Percentiles rank a stretch among this genome's conserved stretches.
Evolutionary conservation across 1,140 invertebrate species (phyloP).

Genomic region (Tetragnatha versicolor): DNA sequence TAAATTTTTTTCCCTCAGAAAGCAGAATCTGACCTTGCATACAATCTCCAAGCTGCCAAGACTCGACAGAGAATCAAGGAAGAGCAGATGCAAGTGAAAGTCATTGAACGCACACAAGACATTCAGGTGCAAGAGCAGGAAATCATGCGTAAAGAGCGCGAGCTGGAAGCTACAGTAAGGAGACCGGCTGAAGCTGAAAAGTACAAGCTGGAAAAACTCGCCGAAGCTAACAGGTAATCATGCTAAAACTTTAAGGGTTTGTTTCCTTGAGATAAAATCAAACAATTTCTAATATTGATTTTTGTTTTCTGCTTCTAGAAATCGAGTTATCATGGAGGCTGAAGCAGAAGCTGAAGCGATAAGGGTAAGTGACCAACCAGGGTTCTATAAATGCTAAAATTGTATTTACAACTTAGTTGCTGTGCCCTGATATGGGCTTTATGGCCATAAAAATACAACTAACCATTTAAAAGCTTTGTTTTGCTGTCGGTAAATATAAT

Average conservation of each 20-base stretch:
- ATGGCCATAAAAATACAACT: too few species aligned
- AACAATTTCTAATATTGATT: background rate
- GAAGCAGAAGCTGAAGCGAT: slow-evolving; percentile 94
- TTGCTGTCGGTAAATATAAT: too few species aligned
- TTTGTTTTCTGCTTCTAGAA: slow-evolving; percentile 64
- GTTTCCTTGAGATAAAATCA: background rate
- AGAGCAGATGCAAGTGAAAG: slow-evolving; percentile 66
- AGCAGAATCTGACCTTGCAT: slow-evolving; percentile 66
- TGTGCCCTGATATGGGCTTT: too few species aligned
- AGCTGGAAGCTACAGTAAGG: slow-evolving; percentile 65
- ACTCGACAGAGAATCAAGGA: slow-evolving; percentile 68
- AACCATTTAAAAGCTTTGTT: too few species aligned
- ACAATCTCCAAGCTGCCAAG: slow-evolving; percentile 67
- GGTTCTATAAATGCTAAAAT: too few species aligned
- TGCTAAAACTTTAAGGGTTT: background rate
- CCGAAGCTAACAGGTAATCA: slow-evolving; percentile 78
- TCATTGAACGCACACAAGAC: slow-evolving; percentile 66
- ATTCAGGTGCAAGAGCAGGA: slow-evolving; percentile 63
- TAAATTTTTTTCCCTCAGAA: slow-evolving; percentile 62
- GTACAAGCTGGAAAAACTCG: slow-evolving; percentile 84
- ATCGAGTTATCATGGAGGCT: slow-evolving; percentile 85
- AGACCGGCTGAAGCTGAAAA: slow-evolving; percentile 67
- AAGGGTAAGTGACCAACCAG: slow-evolving; percentile 67
- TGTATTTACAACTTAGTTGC: too few species aligned
- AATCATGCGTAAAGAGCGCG: slow-evolving; percentile 61